Evolutionary conservation across 2,113 vertebrate species (phyloP), one percentile per base, ranked within the genome.

Genomic region (Xyliphius kryptos): DNA sequence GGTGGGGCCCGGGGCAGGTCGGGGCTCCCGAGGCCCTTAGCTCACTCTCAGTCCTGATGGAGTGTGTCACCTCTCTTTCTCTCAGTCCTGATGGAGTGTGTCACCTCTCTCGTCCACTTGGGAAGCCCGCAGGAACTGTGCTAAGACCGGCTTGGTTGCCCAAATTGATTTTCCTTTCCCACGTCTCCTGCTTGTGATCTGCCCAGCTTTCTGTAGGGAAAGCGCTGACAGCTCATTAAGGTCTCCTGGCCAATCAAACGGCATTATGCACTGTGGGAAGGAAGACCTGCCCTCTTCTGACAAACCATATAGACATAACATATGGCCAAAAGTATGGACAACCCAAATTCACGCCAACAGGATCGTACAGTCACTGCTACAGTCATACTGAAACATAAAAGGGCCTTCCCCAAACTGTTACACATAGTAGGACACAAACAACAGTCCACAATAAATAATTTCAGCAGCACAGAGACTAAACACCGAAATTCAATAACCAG

Each of bases 21-120:
- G 43, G 63, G 43, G 15, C 61, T 68, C 65, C 50, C 20, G 14
- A 47, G 69, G 50, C 58, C 19, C 50, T 51, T 81, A 89, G 91
- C 89, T 90, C 90, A 89, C 90, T 92, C 91, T 83, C 83, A 81
- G 83, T 90, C 88, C 83, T 96, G 93, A 98, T 96, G 84, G 92
- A 93, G 90, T 97, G 92, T 93, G 93, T 97, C 93, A 97, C 83
- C 86, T 90, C 91, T 89, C 88, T 52, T 32, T 32, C 78, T 89
- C 84, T 85, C 86, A 81, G 83, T 90, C 88, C 83, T 96, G 93
- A 98, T 96, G 84, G 92, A 93, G 89, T 97, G 92, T 93, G 93
- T 97, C 94, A 97, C 93, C 93, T 93, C 91, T 91, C 92, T 93
- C 93, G 89, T 95, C 91, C 91, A 85, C 88, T 91, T 89, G 80